These are phyloP conservation scores for Trisateles emortualis DNA, from an alignment of 2,888 invertebrate genomes.

Conservation along the genomic window DNA sequence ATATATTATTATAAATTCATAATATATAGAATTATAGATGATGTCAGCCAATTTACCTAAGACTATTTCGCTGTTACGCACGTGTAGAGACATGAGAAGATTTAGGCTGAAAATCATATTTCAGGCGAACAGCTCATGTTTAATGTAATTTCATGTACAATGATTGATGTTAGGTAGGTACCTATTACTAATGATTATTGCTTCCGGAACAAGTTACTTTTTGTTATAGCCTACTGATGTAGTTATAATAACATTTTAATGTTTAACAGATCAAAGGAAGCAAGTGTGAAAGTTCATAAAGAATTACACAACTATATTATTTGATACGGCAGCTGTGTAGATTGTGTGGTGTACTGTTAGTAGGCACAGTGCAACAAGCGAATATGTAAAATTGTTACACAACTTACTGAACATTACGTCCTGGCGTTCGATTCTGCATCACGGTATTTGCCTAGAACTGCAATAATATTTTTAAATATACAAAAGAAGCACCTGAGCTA, in stretches of 20 bases:
- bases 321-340: constrained; percentile 59
- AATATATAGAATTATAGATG: too few relatives aligned
- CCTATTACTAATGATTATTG: too few relatives aligned
- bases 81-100: too few relatives aligned
- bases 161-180: too few relatives aligned
- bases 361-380: constrained; percentile 57
- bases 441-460: constrained; percentile 32
- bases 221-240: constrained; percentile 34
- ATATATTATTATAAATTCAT: too few relatives aligned
- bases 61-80: too few relatives aligned
- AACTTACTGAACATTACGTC: constrained; percentile 57
- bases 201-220: constrained; percentile 7
- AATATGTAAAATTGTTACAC: constrained; percentile 63
- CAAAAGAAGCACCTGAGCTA: too few relatives aligned
- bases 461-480: background rate
- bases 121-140: too few relatives aligned
- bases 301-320: constrained; percentile 63
- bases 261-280: constrained; percentile 49
- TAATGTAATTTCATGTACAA: too few relatives aligned
- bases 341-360: constrained; percentile 49
- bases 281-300: constrained; percentile 63
- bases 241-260: constrained; percentile 48
- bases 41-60: too few relatives aligned
- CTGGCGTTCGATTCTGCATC: constrained; percentile 36
- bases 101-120: too few relatives aligned